Evolutionary conservation across 2,797 vertebrate species (phyloP).

Genomic region (Heterohyrax brucei): DNA sequence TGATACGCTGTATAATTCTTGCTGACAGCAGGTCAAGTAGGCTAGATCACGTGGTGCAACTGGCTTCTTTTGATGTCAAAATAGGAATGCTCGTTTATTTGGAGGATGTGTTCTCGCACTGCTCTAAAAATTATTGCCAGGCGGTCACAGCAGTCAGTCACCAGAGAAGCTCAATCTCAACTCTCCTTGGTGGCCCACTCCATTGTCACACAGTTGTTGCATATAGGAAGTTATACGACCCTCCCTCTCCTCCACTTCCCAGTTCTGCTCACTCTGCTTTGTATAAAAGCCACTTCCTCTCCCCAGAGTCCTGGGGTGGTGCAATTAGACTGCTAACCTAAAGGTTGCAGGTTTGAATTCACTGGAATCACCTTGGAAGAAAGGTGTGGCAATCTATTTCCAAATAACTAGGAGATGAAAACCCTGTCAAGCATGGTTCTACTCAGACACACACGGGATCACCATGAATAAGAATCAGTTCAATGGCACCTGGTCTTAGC

Average conservation of each 20-base stretch:
- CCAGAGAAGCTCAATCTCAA: background rate
- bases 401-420: background rate
- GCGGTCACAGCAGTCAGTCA: background rate
- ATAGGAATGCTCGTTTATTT: background rate
- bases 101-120: background rate
- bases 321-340: background rate
- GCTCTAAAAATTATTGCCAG: background rate
- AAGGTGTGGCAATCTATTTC: background rate
- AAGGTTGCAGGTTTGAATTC: background rate
- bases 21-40: background rate
- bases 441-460: background rate
- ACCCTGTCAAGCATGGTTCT: background rate
- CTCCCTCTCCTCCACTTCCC: background rate
- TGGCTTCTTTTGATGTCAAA: slow-evolving; percentile 3
- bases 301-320: too few relatives aligned
- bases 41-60: background rate
- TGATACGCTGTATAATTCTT: background rate
- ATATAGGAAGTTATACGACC: background rate
- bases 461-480: background rate
- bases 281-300: background rate
- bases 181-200: background rate
- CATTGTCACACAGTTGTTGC: background rate
- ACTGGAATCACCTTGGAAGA: background rate
- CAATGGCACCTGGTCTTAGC: background rate
- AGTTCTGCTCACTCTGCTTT: background rate